Base-by-base conservation (phyloP, 2,797 vertebrate species). In the Rhinichthys osculus region DNA sequence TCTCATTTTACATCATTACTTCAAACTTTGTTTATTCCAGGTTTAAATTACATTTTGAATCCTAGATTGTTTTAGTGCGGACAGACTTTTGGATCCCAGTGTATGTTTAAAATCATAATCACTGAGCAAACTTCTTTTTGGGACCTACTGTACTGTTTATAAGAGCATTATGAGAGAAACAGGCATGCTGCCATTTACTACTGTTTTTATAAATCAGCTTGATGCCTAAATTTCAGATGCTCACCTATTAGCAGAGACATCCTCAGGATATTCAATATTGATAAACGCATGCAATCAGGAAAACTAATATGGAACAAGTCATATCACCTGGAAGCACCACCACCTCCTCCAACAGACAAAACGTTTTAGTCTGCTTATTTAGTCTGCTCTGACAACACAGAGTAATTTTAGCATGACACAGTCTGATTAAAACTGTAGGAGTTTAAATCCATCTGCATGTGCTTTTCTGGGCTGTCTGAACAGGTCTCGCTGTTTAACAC, bases 401-500 rank as follows among this genome's bases (percentile, higher is more conserved):
- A 10, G 42, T 40, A 44, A 84, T 71, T 78, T 78, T 69, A 70
- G 66, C 66, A 59, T 47, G 50, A 84, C 66, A 33, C 27, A 52
- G 76, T 84, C 71, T 66, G 50, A 27, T 70, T 78, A 66, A 64
- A 81, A 69, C 62, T 81, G 7, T n/a, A 64, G 78, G 54, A 85
- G 72, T 62, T 72, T 23, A 44, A 82, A 71, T 54, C 73, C 66
- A 85, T 78, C 73, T 72, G 83, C 47, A 8, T 83, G 80, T 76
- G 47, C 70, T 73, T 52, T 62, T 16, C 42, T 38, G 23, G 84
- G 30, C 14, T 52, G 64, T 78, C 78, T 83, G 52, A 70, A 77
- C 71, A 78, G 54, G 30, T 73, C 71, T 71, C 64, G 66, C 40
- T 33, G 52, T 86, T 76, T 67, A 57, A 44, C 91, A 92, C 91